Evolutionary conservation across 2,797 vertebrate genomes (phyloP).

Genomic region (Myotis pilosus): DNA sequence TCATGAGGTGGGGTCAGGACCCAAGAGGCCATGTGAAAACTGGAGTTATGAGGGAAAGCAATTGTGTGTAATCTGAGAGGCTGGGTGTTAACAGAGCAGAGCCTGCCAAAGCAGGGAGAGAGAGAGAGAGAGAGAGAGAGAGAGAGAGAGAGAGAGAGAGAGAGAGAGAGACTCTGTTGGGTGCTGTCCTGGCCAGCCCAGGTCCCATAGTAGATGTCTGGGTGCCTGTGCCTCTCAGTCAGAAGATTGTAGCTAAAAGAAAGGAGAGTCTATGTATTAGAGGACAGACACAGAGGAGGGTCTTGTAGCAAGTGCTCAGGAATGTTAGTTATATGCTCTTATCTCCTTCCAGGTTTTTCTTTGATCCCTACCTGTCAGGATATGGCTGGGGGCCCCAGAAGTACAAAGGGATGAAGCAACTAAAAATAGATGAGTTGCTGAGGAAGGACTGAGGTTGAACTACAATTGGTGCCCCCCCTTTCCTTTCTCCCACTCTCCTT

Average conservation of each 20-base stretch:
- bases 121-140: neutral
- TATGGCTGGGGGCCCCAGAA: neutral
- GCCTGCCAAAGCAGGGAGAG: neutral
- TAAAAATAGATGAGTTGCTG: neutral
- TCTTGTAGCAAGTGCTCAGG: neutral
- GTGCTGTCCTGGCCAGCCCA: neutral
- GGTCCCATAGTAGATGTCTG: neutral
- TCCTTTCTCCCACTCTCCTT: neutral
- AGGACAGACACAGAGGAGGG: neutral
- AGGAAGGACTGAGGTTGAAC: too few species aligned
- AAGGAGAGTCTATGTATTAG: neutral
- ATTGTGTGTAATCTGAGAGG: neutral
- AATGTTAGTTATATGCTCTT: neutral
- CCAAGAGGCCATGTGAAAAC: neutral
- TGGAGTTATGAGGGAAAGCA: neutral
- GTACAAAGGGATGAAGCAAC: neutral
- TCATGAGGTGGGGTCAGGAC: neutral
- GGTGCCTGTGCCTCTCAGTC: neutral
- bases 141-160: too few species aligned
- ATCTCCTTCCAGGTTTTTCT: neutral
- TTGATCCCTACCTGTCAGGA: neutral
- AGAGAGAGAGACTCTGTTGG: too few species aligned
- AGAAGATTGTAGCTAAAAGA: neutral
- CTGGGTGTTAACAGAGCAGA: neutral
- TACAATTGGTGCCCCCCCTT: fast-evolving